Base-by-base conservation (phyloP, 2,888 invertebrate genomes). In the Vesta saturnalis region DNA sequence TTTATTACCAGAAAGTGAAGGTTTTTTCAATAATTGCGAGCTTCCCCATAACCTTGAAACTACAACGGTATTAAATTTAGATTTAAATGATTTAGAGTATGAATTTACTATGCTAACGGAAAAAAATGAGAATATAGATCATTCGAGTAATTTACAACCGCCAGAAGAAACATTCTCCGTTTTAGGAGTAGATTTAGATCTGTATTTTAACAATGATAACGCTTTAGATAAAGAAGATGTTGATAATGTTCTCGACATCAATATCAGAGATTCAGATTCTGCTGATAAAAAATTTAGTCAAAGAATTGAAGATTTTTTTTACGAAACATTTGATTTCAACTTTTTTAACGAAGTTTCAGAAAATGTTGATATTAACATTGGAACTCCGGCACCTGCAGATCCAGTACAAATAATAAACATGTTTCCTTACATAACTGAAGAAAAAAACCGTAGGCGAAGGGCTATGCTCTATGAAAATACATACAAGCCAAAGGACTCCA, bases 351-450 rank as follows among this genome's bases (percentile, higher is more conserved):
- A 78, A 16, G 70, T 62, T 1, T 55, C 56, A 12, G 63, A 72
- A 56, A 73, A 69, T 30, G 56, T 52, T 18, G 72, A 72, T 47
- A 46, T 68, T 15, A 68, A 71, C 23, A 69, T 67, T 59, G 66
- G 43, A 52, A 65, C 57, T 21, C 71, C 69, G 15, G 43, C 60
- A n/a, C 30, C 65, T 1, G 63, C 61, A 2, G 69, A 75, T 43
- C 62, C 74, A 0, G 57, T 74, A 6, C 77, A 79, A 58, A 76
- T 81, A 58, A 70, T 80, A 10, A 79, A 74, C 52, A 82, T 81
- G 80, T 83, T 83, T 72, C 83, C 84, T 5, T 82, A 83, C 56
- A 82, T 83, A 66, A 78, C 73, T 58, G 82, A 83, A 14, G 83
- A 83, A 64, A 83, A 77, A 65, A 83, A 83, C 58, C 67, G 79